Conservation (phyloP, 2,888 invertebrate species). For the Girardia tigrina region DNA sequence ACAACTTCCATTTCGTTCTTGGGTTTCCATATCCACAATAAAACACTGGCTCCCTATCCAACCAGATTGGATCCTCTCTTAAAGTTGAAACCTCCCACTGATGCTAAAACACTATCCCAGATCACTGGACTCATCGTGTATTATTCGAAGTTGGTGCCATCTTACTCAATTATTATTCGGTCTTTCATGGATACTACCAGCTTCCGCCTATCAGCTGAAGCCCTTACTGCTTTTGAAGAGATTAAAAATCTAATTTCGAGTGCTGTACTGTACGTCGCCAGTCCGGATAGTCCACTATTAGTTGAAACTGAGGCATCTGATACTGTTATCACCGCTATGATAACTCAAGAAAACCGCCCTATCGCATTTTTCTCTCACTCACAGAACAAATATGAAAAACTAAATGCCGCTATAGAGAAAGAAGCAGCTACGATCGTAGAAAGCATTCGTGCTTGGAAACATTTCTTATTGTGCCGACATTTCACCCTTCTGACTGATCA, state of each 20-base stretch:
- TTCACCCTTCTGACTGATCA: background rate
- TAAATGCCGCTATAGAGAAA: background rate
- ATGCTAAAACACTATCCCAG: too few relatives aligned
- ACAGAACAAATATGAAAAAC: background rate
- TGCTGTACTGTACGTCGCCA: background rate
- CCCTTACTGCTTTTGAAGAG: too few relatives aligned
- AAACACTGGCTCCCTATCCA: too few relatives aligned
- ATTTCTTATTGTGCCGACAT: background rate
- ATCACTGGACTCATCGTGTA: too few relatives aligned
- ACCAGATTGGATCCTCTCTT: too few relatives aligned
- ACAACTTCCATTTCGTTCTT: background rate
- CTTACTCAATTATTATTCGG: too few relatives aligned
- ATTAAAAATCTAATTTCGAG: too few relatives aligned
- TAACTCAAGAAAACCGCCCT: background rate
- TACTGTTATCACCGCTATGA: background rate
- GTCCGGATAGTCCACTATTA: background rate
- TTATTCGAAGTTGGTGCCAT: too few relatives aligned
- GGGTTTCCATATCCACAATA: background rate
- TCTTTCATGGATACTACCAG: too few relatives aligned
- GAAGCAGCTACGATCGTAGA: background rate
- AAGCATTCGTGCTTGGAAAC: background rate
- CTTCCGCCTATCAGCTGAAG: too few relatives aligned
- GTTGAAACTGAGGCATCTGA: constrained; percentile 11
- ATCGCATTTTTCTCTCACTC: too few relatives aligned
- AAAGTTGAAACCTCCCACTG: too few relatives aligned